Evolutionary conservation across 2,888 invertebrate genomes (phyloP).

Genomic region (Nipponacmea schrenckii): DNA sequence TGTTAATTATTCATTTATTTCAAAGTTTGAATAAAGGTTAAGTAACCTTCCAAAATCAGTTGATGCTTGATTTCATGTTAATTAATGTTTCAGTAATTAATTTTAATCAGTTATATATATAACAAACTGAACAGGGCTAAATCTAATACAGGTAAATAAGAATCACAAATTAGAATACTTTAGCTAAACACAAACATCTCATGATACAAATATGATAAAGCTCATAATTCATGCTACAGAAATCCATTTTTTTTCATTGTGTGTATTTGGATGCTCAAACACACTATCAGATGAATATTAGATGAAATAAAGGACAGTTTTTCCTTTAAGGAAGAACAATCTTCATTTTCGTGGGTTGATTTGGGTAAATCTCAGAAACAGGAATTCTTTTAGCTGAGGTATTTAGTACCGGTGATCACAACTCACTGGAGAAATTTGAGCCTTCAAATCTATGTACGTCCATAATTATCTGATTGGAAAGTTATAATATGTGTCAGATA

Average conservation of each 20-base stretch:
- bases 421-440: too few species aligned
- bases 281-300: conserved; percentile 6
- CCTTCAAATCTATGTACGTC: too few species aligned
- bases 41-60: conserved; percentile 4
- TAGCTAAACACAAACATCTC: background rate
- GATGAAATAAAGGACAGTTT: conserved; percentile 3
- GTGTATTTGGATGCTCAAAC: conserved; percentile 3
- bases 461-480: too few species aligned
- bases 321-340: background rate
- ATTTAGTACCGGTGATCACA: too few species aligned
- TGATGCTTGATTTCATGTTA: conserved; percentile 3
- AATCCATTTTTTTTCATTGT: background rate
- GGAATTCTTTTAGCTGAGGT: too few species aligned
- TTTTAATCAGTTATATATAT: background rate
- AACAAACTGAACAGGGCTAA: conserved; percentile 4
- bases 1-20: background rate
- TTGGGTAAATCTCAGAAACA: too few species aligned
- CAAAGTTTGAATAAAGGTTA: conserved; percentile 5
- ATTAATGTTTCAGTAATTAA: conserved; percentile 6
- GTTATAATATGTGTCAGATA: too few species aligned
- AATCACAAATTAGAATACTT: conserved; percentile 5
- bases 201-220: background rate
- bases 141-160: background rate
- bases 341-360: too few species aligned
- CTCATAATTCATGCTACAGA: background rate